Conservation (phyloP, 2,797 vertebrate genomes). For the Ataeniobius toweri region DNA sequence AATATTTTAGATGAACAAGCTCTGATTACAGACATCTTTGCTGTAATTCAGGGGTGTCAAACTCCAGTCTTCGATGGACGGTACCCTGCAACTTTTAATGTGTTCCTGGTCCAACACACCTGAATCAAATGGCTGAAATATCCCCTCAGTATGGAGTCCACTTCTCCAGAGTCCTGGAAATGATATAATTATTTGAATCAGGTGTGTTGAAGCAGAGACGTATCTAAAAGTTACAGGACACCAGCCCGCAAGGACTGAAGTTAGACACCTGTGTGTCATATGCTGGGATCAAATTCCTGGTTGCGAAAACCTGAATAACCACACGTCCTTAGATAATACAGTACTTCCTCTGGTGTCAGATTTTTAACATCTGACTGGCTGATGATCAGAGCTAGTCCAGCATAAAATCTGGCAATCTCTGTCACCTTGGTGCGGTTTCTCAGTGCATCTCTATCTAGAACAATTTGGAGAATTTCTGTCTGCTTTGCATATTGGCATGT, state of each 20-base stretch:
- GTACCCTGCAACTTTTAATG: too few species aligned
- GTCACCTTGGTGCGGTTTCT: not conserved
- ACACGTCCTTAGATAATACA: not conserved
- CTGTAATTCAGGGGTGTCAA: too few species aligned
- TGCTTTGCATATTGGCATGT: constrained; percentile 71
- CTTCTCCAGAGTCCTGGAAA: too few species aligned
- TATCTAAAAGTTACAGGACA: too few species aligned
- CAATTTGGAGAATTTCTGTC: not conserved
- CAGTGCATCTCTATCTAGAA: not conserved
- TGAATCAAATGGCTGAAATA: too few species aligned
- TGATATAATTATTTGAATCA: too few species aligned
- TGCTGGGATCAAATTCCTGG: not conserved
- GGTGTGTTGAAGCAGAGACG: too few species aligned
- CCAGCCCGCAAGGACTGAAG: too few species aligned
- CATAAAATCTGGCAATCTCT: not conserved
- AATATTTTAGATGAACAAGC: not conserved
- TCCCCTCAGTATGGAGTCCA: too few species aligned
- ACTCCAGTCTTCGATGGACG: too few species aligned
- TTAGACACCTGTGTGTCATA: not conserved
- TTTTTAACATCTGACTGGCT: not conserved
- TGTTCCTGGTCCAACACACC: too few species aligned
- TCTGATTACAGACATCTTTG: too few species aligned
- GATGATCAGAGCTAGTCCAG: not conserved
- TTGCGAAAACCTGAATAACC: not conserved
- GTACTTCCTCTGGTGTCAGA: not conserved